Evolutionary conservation across 2,113 vertebrate species (phyloP), one percentile per base, ranked within the genome.

Genomic region (Lepidothrix coronata): DNA sequence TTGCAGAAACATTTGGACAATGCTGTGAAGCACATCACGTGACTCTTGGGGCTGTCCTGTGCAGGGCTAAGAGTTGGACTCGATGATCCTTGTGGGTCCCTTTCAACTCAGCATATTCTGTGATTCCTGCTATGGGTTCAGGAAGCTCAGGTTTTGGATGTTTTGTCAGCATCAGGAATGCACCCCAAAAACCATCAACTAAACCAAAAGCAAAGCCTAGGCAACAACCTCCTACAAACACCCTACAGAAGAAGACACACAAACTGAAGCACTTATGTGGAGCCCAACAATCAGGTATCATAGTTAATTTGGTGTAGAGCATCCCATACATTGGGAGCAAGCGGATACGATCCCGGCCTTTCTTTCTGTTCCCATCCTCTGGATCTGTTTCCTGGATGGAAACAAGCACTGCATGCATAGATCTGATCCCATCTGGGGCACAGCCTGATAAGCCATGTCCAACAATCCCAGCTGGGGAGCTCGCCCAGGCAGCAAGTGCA

Each of bases 331-430:
- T 20, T 6, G 35, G 35, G 28, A 94, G 27, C 14, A 20, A 48
- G 18, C 37, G 11, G 39, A 27, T 16, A 30, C 0, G 0, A 57
- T 13, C 48, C 57, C 0, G 0, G 11, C 25, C 35, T 54, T 12
- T 19, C 46, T 49, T 61, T 54, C 41, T 35, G 21, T 14, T 59
- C 41, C 4, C 1, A 24, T 4, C 17, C 57, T 28, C 28, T 23
- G 37, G 39, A 49, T 91, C 58, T 5, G 1, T 30, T 39, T 82
- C 39, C 85, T 30, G 28, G 31, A 17, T 2, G 49, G 63, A 54
- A 66, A 52, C 0, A 0, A 46, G 22, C 1, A 4, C 41, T 41
- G 25, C 78, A 39, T 1, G 0, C 0, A 0, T 25, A 13, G 79
- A 25, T 33, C 30, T 35, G 74, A 78, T 25, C 21, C 19, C 70